Evolutionary conservation across 2,113 vertebrate species (phyloP).

Genomic region (Oncorhynchus nerka): DNA sequence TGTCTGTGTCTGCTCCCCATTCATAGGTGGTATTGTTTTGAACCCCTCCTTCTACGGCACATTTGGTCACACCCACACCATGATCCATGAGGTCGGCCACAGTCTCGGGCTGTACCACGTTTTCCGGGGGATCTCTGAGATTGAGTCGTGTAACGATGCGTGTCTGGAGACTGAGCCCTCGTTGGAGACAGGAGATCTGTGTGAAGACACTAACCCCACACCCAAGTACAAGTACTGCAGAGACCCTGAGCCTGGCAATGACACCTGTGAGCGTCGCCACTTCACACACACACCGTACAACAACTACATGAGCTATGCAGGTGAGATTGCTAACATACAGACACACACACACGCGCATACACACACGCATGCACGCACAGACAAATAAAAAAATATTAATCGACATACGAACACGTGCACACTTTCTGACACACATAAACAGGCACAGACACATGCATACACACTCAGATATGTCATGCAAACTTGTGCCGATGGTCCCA

Average conservation of each 20-base stretch:
- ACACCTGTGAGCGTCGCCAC: conserved; percentile 87
- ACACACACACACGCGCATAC: not conserved
- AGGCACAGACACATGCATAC: too few species aligned
- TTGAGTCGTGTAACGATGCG: conserved; percentile 92
- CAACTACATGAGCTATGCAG: conserved; percentile 99
- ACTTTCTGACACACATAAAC: too few species aligned
- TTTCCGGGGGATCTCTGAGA: conserved; percentile 95
- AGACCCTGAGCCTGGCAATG: conserved; percentile 89
- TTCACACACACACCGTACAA: conserved; percentile 92
- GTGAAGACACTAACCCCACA: conserved; percentile 92
- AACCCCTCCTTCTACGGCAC: conserved; percentile 96
- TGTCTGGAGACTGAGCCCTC: conserved; percentile 97
- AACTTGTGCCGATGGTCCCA: not conserved
- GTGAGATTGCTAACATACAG: conserved; percentile 63
- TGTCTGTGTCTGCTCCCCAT: not conserved
- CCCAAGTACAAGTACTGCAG: conserved; percentile 92
- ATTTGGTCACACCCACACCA: conserved; percentile 95
- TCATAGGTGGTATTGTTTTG: conserved; percentile 89
- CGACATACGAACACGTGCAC: too few species aligned
- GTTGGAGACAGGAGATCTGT: conserved; percentile 94
- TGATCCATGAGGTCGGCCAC: conserved; percentile 97
- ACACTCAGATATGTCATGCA: conserved; percentile 1
- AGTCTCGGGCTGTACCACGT: conserved; percentile 96
- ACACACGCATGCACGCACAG: not conserved
- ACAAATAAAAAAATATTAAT: not conserved